These are phyloP conservation scores for Thera obeliscata DNA, from an alignment of 2,888 invertebrate genomes.

Conservation along the genomic window DNA sequence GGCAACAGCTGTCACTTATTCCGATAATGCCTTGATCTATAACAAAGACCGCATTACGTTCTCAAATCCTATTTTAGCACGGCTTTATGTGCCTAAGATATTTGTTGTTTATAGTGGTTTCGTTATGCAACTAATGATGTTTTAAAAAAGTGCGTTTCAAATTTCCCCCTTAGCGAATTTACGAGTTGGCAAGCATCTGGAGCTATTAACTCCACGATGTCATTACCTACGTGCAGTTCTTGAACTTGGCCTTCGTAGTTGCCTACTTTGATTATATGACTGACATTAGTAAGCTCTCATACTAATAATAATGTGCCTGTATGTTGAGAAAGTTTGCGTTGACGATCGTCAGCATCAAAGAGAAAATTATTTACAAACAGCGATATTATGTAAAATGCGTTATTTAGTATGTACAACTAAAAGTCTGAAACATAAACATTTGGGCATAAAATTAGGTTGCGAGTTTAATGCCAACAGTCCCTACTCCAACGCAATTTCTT, in stretches of 20 bases:
- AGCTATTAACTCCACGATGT: constrained; percentile 42
- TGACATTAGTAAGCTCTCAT: constrained; percentile 13
- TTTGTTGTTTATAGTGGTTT: constrained; percentile 5
- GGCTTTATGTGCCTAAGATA: neutral
- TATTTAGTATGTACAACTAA: constrained; percentile 17
- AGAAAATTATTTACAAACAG: constrained; percentile 20
- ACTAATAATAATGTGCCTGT: constrained; percentile 19
- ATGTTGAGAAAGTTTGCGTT: constrained; percentile 25
- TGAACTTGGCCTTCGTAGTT: constrained; percentile 44
- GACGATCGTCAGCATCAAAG: constrained; percentile 25
- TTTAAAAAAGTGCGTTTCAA: constrained; percentile 38
- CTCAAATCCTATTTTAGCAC: constrained; percentile 13
- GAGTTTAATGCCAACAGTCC: constrained; percentile 10
- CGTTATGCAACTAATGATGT: constrained; percentile 39
- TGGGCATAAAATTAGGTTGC: constrained; percentile 17
- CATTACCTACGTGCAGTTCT: constrained; percentile 39
- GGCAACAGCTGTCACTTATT: constrained; percentile 18
- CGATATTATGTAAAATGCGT: constrained; percentile 11
- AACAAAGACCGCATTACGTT: constrained; percentile 16
- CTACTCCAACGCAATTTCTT: constrained; percentile 9
- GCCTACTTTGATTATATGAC: constrained; percentile 26
- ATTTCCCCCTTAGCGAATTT: constrained; percentile 40
- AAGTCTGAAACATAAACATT: constrained; percentile 21
- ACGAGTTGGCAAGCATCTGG: constrained; percentile 42
- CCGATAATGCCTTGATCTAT: constrained; percentile 15